Base-by-base conservation (phyloP, 2,888 invertebrate species). In the Gisinianus flammeolus region DNA sequence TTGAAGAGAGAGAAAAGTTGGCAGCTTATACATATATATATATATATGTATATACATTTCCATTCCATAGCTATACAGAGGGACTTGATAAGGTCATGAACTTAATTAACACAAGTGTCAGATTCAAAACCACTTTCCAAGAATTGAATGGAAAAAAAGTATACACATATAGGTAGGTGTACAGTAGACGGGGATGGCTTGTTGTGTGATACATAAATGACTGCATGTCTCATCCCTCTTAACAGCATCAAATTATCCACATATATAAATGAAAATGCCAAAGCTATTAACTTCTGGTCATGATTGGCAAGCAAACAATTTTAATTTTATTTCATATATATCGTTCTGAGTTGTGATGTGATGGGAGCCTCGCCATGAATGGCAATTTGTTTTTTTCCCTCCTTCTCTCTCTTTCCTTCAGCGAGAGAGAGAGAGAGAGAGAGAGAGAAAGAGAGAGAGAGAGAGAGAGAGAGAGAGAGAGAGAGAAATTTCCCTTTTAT, bases 71-170 rank as follows among this genome's bases (percentile, higher is more conserved):
- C 28, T 54, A n/a, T 56, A 16, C 52, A 35, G 22, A 35, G 33
- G 62, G 30, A 64, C 62, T 64, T 73, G 30, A 30, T 73, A 62
- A 69, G 76, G 67, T 76, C 68, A 56, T 76, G 76, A 76, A 76
- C 69, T 75, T 76, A 76, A 76, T 76, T 76, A 76, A 67, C 76
- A 67, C 76, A 76, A 69, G 68, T 69, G 76, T 76, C 73, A 73
- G 73, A 62, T 73, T 62, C 35, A 73, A 56, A 73, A 62, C 73
- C 31, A 62, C 73, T 73, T 54, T 35, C 62, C 26, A 26, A 62
- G 28, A 12, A 62, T 28, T 62, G 62, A 62, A 62, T 24, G 62
- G 58, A 62, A 44, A 44, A 44, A 19, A 44, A 12, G 44, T 35
- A 35, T 5, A 35, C 6, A 35, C 35, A 35, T 35, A 35, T n/a